Evolutionary conservation across 2,797 vertebrate genomes (phyloP), one percentile per base, ranked within the genome.

Genomic region (Eidolon dupreanum): DNA sequence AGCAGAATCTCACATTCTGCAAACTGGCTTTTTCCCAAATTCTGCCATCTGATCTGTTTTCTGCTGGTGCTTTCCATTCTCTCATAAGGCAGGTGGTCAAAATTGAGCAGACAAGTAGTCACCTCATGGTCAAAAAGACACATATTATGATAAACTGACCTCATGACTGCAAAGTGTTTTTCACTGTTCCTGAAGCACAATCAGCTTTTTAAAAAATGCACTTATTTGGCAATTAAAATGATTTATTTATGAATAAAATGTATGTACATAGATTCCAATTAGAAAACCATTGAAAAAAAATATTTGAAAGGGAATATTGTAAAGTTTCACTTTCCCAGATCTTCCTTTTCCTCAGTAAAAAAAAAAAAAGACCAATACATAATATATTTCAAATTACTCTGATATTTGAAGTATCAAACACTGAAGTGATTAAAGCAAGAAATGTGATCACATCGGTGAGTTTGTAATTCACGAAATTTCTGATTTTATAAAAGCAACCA

Each of bases 31-130:
- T 92, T 94, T 17, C 92, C 93, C 94, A 97, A n/a, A 66, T 94
- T 95, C 94, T 88, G 3, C 92, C 95, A 95, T 97, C 94, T 95
- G 97, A 93, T 38, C 83, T 95, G 57, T 88, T 95, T 94, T 96
- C 74, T 94, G 57, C 41, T 85, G 53, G 51, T 95, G 61, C 68
- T 74, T 78, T 97, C 95, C 84, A 55, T 92, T 82, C 55, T 95
- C 78, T 96, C 66, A 8, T 88, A 51, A 89, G 94, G 82, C 94
- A 90, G 79, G 90, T 95, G 95, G 96, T 95, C 68, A 79, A 77
- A 38, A 36, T 0, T 7, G 71, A 93, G 63, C 31, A 57, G 55
- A 55, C 59, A 68, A 78, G 49, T 16, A 79, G 75, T 46, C 74
- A 90, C 81, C 93, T 91, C 83, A 31, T 84, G 93, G 79, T 75